Conservation (phyloP, 2,888 invertebrate genomes). For the Parnassius smintheus region DNA sequence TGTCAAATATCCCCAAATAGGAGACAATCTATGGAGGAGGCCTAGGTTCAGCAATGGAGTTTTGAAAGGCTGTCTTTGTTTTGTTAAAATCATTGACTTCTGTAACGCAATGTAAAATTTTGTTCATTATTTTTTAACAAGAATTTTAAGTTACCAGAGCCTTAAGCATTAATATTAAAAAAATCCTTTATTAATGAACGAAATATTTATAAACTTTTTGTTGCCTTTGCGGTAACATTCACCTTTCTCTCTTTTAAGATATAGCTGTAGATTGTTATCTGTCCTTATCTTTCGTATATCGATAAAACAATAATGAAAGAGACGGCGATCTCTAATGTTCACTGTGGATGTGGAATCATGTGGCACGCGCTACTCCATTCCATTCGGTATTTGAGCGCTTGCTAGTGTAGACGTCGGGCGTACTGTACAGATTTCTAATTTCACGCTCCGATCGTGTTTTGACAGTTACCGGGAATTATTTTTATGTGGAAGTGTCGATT, state of each 20-base stretch:
- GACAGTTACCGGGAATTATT: slow-evolving; percentile 48
- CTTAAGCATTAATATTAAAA: too few relatives aligned
- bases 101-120: too few relatives aligned
- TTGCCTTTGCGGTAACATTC: slow-evolving; percentile 68
- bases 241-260: slow-evolving; percentile 60
- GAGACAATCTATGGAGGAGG: too few relatives aligned
- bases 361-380: slow-evolving; percentile 75
- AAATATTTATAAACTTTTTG: slow-evolving; percentile 67
- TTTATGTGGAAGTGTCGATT: slow-evolving; percentile 26
- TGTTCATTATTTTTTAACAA: too few relatives aligned
- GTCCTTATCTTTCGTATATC: slow-evolving; percentile 60
- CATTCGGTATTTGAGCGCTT: slow-evolving; percentile 73
- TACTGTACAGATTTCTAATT: slow-evolving; percentile 42
- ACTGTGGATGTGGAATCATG: slow-evolving; percentile 52
- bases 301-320: slow-evolving; percentile 56
- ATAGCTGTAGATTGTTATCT: slow-evolving; percentile 47
- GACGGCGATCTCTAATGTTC: slow-evolving; percentile 49
- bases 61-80: too few relatives aligned
- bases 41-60: too few relatives aligned
- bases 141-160: too few relatives aligned
- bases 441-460: slow-evolving; percentile 66
- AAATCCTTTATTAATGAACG: not conserved
- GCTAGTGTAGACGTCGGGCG: slow-evolving; percentile 53
- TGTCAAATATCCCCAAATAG: too few relatives aligned
- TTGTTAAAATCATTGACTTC: too few relatives aligned